These are phyloP conservation scores for Nebria salina DNA, from an alignment of 2,888 invertebrate genomes.

Conservation along the genomic window DNA sequence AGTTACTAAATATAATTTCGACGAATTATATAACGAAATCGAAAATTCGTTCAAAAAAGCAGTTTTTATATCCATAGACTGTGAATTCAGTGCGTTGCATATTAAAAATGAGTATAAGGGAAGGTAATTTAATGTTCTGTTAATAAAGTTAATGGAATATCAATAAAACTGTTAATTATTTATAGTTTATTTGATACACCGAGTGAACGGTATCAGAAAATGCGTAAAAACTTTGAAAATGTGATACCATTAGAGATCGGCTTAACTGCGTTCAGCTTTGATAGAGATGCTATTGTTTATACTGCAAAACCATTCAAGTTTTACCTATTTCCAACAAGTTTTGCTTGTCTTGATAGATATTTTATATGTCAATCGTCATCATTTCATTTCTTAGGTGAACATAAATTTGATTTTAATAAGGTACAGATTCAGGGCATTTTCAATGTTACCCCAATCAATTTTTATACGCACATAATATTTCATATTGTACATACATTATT, in stretches of 20 bases:
- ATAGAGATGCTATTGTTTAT: conserved; percentile 69
- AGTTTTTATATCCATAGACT: conserved; percentile 75
- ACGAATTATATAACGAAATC: conserved; percentile 67
- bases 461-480: neutral
- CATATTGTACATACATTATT: neutral
- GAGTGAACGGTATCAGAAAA: conserved; percentile 66
- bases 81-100: conserved; percentile 74
- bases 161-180: conserved; percentile 45
- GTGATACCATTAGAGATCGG: conserved; percentile 77
- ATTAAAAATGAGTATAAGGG: conserved; percentile 43
- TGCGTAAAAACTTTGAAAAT: conserved; percentile 62
- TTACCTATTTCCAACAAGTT: conserved; percentile 72
- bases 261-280: conserved; percentile 71
- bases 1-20: conserved; percentile 71
- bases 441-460: conserved; percentile 26
- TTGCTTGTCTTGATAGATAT: conserved; percentile 69
- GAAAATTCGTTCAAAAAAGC: conserved; percentile 67
- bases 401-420: conserved; percentile 81
- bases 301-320: conserved; percentile 72
- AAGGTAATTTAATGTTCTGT: conserved; percentile 15
- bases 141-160: too few relatives aligned
- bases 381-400: conserved; percentile 70
- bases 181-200: conserved; percentile 70
- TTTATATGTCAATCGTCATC: conserved; percentile 73
- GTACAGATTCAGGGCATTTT: conserved; percentile 60